Conservation (phyloP, 37 sponge, comb jelly and placozoan genomes). For the Cladorhizidae sp. region DNA sequence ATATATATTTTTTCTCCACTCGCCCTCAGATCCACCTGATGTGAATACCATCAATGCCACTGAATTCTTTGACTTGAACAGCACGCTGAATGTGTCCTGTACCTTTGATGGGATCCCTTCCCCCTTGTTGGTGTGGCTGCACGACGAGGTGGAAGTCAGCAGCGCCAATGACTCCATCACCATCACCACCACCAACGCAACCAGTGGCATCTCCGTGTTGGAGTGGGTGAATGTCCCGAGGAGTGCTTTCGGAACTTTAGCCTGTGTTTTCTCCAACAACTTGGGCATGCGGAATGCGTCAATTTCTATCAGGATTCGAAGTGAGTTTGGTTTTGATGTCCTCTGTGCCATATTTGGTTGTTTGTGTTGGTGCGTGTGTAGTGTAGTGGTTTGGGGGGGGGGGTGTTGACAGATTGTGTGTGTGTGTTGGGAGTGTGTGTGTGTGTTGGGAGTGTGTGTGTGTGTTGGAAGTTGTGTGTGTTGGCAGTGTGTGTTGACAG, state of each 20-base stretch:
- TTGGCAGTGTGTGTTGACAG: no score
- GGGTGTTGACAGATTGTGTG: no score
- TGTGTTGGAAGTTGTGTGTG: no score
- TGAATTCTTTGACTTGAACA: background rate
- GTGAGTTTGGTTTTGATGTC: no score
- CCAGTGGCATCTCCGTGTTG: background rate
- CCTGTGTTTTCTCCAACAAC: slow-evolving; percentile 17
- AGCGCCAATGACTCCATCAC: background rate
- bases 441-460: no score
- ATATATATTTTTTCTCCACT: no score
- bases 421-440: no score
- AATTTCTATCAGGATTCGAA: no score
- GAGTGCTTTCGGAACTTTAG: slow-evolving; percentile 7
- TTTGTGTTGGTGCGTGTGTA: no score
- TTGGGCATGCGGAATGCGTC: no score
- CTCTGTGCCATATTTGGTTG: no score
- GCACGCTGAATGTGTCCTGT: slow-evolving; percentile 6
- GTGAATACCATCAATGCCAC: background rate
- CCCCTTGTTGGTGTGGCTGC: slow-evolving; percentile 26
- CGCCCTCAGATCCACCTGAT: background rate
- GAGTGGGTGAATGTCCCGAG: background rate
- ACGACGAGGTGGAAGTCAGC: background rate
- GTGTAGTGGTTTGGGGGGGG: no score
- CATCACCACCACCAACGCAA: background rate
- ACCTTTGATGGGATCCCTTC: slow-evolving; percentile 23